Evolutionary conservation across 2,888 invertebrate genomes (phyloP).

Genomic region (Drosophila paracracens): DNA sequence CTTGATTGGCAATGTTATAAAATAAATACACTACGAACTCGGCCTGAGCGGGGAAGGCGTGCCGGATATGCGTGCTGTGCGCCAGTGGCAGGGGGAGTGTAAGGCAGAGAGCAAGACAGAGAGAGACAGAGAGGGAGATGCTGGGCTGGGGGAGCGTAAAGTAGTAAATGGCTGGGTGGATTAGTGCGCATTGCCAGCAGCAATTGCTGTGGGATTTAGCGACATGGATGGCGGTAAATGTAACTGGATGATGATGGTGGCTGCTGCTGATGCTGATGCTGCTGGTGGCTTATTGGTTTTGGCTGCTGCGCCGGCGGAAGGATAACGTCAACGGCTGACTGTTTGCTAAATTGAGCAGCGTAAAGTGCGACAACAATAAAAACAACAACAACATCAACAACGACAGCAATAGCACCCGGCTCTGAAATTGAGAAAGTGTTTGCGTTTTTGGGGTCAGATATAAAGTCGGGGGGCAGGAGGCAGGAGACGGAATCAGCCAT

Average conservation of each 20-base stretch:
- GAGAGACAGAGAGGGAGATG: neutral
- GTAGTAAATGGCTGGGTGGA: conserved; percentile 56
- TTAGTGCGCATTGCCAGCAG: conserved; percentile 73
- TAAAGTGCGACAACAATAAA: conserved; percentile 71
- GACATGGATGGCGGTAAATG: conserved; percentile 57
- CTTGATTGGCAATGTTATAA: conserved; percentile 86
- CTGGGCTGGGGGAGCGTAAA: conserved; percentile 33
- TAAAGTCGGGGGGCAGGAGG: neutral
- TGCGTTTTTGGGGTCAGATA: conserved; percentile 44
- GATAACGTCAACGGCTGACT: conserved; percentile 78
- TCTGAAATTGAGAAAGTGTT: conserved; percentile 55
- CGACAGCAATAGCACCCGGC: neutral
- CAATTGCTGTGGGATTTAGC: conserved; percentile 80
- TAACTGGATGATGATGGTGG: conserved; percentile 40
- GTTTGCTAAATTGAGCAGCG: conserved; percentile 82
- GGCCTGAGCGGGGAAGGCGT: conserved; percentile 34
- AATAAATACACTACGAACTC: conserved; percentile 83
- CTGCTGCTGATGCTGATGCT: conserved; percentile 35
- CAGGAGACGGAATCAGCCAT: conserved; percentile 30
- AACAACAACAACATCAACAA: conserved; percentile 19
- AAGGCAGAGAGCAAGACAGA: neutral
- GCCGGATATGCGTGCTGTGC: conserved; percentile 65
- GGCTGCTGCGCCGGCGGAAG: conserved; percentile 73
- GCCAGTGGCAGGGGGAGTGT: conserved; percentile 22
- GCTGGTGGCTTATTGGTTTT: conserved; percentile 79